Evolutionary conservation across 1,140 invertebrate genomes (phyloP).

Genomic region (Neodiprion fabricii): DNA sequence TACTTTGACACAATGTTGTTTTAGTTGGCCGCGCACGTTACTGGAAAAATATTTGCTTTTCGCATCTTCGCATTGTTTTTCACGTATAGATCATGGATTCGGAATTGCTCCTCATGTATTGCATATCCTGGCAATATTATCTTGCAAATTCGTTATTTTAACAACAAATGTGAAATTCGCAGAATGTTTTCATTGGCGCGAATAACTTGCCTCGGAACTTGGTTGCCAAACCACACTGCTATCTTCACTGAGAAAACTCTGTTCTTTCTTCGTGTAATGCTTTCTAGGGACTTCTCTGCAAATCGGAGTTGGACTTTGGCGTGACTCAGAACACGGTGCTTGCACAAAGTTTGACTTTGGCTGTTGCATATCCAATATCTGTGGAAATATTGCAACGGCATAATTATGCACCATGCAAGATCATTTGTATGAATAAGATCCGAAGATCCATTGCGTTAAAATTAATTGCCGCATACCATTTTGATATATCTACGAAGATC

Average conservation of each 20-base stretch:
- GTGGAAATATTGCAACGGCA: constrained; percentile 20
- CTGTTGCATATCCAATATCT: constrained; percentile 56
- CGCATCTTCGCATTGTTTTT: too few relatives aligned
- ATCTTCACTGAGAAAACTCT: constrained; percentile 48
- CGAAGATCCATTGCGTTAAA: constrained; percentile 18
- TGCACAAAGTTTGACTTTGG: constrained; percentile 41
- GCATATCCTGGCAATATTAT: neutral
- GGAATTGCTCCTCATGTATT: too few relatives aligned
- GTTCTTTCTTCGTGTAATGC: constrained; percentile 50
- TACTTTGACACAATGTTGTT: too few relatives aligned
- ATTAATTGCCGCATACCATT: constrained; percentile 42
- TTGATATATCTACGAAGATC: constrained; percentile 55
- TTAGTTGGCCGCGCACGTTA: too few relatives aligned
- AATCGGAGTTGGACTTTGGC: constrained; percentile 39
- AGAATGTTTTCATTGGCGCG: neutral
- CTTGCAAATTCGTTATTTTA: constrained; percentile 9
- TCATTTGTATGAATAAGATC: constrained; percentile 20
- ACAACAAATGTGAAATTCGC: constrained; percentile 7
- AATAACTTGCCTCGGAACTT: constrained; percentile 41
- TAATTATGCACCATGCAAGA: constrained; percentile 14
- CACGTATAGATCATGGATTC: too few relatives aligned
- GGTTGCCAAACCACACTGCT: constrained; percentile 47
- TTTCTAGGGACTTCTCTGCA: constrained; percentile 52
- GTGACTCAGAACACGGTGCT: constrained; percentile 28
- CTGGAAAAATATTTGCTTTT: too few relatives aligned